phyloP scores from a whole-genome alignment of 2,888 invertebrate genomes.

The Drosophila ochracea region DNA sequence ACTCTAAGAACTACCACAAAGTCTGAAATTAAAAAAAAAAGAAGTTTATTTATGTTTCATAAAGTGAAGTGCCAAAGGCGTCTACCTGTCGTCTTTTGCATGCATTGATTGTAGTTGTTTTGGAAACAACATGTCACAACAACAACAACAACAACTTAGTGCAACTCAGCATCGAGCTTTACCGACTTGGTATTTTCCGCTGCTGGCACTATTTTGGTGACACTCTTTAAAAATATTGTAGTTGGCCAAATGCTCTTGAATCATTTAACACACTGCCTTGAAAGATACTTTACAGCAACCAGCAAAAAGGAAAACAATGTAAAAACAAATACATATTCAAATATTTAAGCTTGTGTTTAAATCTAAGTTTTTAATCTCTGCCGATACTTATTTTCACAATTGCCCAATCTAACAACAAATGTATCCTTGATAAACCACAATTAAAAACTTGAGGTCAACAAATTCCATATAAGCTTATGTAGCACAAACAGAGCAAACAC shows the following conservation, averaged over 20 bases:
- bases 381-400: background rate
- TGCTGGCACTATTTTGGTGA: slow-evolving; percentile 14
- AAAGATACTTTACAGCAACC: background rate
- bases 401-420: background rate
- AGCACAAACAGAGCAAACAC: background rate
- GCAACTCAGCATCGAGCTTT: slow-evolving; percentile 6
- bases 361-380: background rate
- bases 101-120: background rate
- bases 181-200: background rate
- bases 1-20: slow-evolving; percentile 30
- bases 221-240: background rate
- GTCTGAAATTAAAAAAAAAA: slow-evolving; percentile 6
- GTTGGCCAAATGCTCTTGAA: background rate
- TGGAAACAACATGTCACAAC: background rate
- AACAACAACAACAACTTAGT: background rate
- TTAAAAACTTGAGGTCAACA: background rate
- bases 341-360: background rate
- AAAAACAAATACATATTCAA: background rate
- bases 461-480: background rate
- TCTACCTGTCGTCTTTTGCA: slow-evolving; percentile 33
- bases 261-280: background rate
- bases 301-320: background rate
- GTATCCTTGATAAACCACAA: background rate
- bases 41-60: slow-evolving; percentile 50
- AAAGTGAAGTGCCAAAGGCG: slow-evolving; percentile 44